These are phyloP conservation scores for Ophthalmotilapia sp. DNA, from an alignment of 2,113 vertebrate genomes.

Conservation along the genomic window DNA sequence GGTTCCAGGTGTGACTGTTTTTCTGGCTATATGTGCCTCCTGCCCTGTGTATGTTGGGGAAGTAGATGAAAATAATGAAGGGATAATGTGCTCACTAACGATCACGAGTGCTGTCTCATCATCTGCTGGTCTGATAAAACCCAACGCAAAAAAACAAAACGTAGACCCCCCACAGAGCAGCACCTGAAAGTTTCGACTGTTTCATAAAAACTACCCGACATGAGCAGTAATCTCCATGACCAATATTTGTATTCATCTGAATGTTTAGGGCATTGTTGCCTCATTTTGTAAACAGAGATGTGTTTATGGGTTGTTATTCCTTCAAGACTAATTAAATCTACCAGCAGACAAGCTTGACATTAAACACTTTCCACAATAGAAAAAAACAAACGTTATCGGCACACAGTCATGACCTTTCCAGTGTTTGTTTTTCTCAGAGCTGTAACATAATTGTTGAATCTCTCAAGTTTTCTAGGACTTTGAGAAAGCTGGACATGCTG, in stretches of 20 bases:
- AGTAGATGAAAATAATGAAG: background rate
- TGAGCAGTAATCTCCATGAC: background rate
- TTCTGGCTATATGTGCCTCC: background rate
- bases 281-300: conserved; percentile 35
- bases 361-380: conserved; percentile 13
- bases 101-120: background rate
- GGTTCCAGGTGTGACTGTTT: background rate
- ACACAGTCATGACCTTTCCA: conserved; percentile 25
- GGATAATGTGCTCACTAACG: background rate
- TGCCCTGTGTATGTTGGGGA: background rate
- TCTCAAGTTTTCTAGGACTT: background rate
- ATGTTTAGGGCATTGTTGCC: conserved; percentile 1
- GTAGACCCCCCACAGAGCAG: background rate
- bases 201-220: conserved; percentile 7
- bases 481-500: background rate
- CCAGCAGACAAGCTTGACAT: conserved; percentile 41
- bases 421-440: conserved; percentile 5
- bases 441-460: background rate
- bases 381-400: background rate
- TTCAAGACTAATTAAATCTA: conserved; percentile 53
- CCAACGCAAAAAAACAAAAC: fast-evolving
- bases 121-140: background rate
- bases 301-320: conserved; percentile 31
- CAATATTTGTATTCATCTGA: conserved; percentile 32
- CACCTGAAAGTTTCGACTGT: background rate